phyloP scores from a whole-genome alignment of 2,797 vertebrate species.

The Microhierax caerulescens region DNA sequence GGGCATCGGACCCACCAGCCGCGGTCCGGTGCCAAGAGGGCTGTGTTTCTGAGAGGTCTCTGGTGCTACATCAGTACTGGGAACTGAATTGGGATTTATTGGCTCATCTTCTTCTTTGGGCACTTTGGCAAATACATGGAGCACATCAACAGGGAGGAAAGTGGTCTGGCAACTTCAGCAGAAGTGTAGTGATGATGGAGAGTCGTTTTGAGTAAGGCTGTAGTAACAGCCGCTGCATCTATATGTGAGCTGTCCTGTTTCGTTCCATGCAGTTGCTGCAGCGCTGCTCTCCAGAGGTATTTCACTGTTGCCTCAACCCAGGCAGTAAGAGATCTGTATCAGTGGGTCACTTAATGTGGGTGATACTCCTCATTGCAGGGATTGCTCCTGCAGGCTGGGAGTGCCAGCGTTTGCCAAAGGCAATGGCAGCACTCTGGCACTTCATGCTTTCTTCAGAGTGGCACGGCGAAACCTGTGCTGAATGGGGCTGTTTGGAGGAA shows the following conservation, averaged over 20 bases:
- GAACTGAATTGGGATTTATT: background rate
- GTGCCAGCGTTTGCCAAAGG: background rate
- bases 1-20: background rate
- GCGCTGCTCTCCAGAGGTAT: background rate
- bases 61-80: background rate
- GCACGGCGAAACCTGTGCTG: background rate
- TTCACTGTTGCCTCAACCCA: background rate
- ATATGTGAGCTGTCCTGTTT: background rate
- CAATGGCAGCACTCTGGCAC: fast-evolving
- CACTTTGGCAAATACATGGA: background rate
- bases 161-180: background rate
- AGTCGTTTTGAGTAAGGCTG: background rate
- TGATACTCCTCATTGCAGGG: background rate
- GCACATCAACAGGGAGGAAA: background rate
- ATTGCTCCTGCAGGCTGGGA: background rate
- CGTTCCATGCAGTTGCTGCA: background rate
- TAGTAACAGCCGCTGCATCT: background rate
- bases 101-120: background rate
- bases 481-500: background rate
- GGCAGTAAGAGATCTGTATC: background rate
- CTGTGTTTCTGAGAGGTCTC: background rate
- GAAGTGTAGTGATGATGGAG: background rate
- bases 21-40: background rate
- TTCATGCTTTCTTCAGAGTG: background rate
- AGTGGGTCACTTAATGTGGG: background rate